Evolutionary conservation across 2,888 invertebrate species (phyloP).

Genomic region (Nebria salina): DNA sequence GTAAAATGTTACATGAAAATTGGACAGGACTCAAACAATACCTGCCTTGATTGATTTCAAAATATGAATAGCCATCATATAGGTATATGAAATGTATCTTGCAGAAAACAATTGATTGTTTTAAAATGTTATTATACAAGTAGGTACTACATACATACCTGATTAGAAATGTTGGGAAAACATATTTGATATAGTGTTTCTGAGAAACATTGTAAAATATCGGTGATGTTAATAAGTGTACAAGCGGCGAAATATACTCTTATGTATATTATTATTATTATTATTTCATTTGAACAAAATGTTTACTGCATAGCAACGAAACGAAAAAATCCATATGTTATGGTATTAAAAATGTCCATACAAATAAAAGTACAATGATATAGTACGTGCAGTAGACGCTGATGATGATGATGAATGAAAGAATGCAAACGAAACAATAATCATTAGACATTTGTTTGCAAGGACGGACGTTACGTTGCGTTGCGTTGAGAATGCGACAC

Average conservation of each 20-base stretch:
- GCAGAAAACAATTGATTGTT: too few species aligned
- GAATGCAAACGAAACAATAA: constrained; percentile 22
- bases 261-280: too few species aligned
- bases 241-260: too few species aligned
- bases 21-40: constrained; percentile 1
- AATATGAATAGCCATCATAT: neutral
- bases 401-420: neutral
- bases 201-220: too few species aligned
- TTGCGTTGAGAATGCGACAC: constrained; percentile 27
- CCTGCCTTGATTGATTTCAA: neutral
- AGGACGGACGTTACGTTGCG: constrained; percentile 19
- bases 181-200: too few species aligned
- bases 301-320: too few species aligned
- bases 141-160: too few species aligned
- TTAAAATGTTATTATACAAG: too few species aligned
- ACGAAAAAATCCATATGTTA: neutral
- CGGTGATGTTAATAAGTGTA: too few species aligned
- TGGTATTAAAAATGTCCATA: neutral
- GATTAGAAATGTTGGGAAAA: too few species aligned
- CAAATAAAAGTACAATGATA: constrained; percentile 15
- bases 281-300: too few species aligned
- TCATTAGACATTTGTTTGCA: constrained; percentile 37
- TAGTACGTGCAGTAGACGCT: neutral
- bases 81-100: neutral
- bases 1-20: constrained; percentile 14